phyloP scores from a whole-genome alignment of 2,797 vertebrate species.

The Sebastiscus tertius region DNA sequence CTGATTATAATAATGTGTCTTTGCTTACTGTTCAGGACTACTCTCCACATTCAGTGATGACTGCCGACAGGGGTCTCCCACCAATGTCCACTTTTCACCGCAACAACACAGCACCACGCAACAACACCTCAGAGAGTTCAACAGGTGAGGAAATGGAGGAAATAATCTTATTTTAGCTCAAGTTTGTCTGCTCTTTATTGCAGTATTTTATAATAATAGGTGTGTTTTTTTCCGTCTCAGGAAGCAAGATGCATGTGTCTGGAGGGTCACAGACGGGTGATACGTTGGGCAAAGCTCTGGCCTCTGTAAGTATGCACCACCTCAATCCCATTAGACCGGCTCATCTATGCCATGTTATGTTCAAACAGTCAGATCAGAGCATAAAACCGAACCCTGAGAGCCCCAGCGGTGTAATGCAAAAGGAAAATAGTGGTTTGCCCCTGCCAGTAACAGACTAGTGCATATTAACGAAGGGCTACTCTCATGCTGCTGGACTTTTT shows the following conservation, averaged over 20 bases:
- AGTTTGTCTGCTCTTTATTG: not conserved
- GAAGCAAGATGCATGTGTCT: conserved; percentile 87
- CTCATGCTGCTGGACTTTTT: conserved; percentile 65
- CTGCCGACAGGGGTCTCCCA: conserved; percentile 91
- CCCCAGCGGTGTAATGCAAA: conserved; percentile 40
- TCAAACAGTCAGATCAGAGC: conserved; percentile 49
- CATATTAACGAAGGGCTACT: conserved; percentile 53
- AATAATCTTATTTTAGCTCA: too few species aligned
- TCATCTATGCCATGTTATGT: conserved; percentile 44
- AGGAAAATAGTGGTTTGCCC: conserved; percentile 40
- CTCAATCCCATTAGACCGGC: conserved; percentile 52
- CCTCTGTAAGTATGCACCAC: conserved; percentile 90
- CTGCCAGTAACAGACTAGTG: conserved; percentile 31
- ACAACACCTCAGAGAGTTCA: conserved; percentile 87
- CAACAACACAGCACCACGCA: conserved; percentile 81
- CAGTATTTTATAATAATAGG: not conserved
- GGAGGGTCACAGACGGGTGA: conserved; percentile 94
- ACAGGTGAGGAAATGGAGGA: conserved; percentile 82
- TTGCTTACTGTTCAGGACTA: conserved; percentile 84
- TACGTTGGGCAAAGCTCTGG: conserved; percentile 94
- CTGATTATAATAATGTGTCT: conserved; percentile 35
- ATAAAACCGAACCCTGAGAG: conserved; percentile 31
- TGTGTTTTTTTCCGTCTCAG: conserved; percentile 71
- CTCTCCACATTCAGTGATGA: conserved; percentile 89
- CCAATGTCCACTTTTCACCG: conserved; percentile 98